These are phyloP conservation scores for Seriola quinqueradiata DNA, from an alignment of 2,113 vertebrate species.

Conservation along the genomic window DNA sequence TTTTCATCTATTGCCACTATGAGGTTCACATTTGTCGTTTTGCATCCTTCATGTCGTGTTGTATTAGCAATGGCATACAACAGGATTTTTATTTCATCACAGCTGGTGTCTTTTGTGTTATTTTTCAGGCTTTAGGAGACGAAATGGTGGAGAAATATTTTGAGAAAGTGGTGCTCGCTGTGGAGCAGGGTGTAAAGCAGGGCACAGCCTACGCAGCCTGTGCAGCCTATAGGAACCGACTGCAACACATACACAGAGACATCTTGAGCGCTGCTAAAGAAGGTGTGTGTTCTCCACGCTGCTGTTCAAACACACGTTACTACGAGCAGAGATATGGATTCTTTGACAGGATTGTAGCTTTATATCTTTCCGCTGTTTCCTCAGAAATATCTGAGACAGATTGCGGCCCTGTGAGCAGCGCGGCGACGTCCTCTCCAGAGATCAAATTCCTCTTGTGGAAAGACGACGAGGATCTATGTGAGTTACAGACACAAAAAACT, in stretches of 20 bases:
- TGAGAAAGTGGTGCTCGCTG: too few species aligned
- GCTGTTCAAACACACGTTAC: neutral
- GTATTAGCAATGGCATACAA: too few species aligned
- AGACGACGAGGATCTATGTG: conserved; percentile 82
- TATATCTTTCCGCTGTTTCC: neutral
- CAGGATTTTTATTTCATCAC: too few species aligned
- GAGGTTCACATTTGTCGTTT: too few species aligned
- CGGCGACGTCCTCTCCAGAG: conserved; percentile 84
- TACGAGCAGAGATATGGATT: neutral
- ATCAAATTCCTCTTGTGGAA: conserved; percentile 81
- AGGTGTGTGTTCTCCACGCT: conserved; percentile 34
- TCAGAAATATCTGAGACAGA: neutral
- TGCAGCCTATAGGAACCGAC: conserved; percentile 43
- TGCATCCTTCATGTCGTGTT: too few species aligned
- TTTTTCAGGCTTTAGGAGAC: too few species aligned
- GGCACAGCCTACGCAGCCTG: too few species aligned
- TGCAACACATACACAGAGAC: conserved; percentile 64
- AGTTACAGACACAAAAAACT: conserved; percentile 58
- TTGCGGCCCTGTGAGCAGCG: neutral
- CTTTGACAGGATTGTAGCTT: neutral
- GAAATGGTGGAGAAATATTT: too few species aligned
- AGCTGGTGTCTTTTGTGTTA: too few species aligned
- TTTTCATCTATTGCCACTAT: neutral
- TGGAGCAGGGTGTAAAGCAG: too few species aligned
- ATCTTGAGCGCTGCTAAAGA: conserved; percentile 51